Percentiles rank a stretch among this genome's conserved stretches.
Conservation (phyloP, 2,888 invertebrate species). For the Oligia fasciuncula region DNA sequence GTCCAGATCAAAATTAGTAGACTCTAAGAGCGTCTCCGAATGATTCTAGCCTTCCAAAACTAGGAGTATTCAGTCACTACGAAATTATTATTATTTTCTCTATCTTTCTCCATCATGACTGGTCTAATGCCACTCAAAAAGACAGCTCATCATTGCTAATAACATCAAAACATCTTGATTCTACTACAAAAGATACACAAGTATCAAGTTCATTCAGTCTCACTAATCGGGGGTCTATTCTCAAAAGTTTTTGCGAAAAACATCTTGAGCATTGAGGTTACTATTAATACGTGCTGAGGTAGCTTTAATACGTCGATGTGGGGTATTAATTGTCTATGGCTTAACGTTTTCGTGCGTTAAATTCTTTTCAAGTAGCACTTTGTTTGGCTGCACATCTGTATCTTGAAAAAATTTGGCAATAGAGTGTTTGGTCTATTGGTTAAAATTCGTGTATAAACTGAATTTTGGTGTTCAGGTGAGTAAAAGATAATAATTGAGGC, state of each 20-base stretch:
- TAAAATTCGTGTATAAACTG: not conserved
- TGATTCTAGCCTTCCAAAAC: not conserved
- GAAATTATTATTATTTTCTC: not conserved
- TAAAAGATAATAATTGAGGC: not conserved
- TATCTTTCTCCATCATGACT: not conserved
- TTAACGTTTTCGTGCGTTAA: slow-evolving; percentile 79
- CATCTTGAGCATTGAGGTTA: slow-evolving; percentile 49
- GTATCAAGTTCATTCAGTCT: slow-evolving; percentile 69
- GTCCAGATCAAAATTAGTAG: not conserved
- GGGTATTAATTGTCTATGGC: slow-evolving; percentile 66
- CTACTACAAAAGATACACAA: slow-evolving; percentile 62
- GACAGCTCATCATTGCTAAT: slow-evolving; percentile 53
- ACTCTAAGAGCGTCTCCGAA: not conserved
- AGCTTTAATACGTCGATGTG: slow-evolving; percentile 63
- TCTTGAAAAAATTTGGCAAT: slow-evolving; percentile 45
- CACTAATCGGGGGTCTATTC: slow-evolving; percentile 75
- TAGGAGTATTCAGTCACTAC: not conserved
- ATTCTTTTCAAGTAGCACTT: slow-evolving; percentile 82
- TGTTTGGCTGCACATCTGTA: slow-evolving; percentile 71
- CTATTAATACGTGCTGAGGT: slow-evolving; percentile 51
- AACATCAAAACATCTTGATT: slow-evolving; percentile 64
- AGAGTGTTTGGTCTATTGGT: slow-evolving; percentile 8
- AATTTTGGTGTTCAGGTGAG: slow-evolving; percentile 9
- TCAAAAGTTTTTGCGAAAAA: slow-evolving; percentile 61
- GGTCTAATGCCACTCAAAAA: slow-evolving; percentile 22